These are phyloP conservation scores for Macrotus californicus DNA, from an alignment of 2,113 vertebrate genomes.

Conservation along the genomic window DNA sequence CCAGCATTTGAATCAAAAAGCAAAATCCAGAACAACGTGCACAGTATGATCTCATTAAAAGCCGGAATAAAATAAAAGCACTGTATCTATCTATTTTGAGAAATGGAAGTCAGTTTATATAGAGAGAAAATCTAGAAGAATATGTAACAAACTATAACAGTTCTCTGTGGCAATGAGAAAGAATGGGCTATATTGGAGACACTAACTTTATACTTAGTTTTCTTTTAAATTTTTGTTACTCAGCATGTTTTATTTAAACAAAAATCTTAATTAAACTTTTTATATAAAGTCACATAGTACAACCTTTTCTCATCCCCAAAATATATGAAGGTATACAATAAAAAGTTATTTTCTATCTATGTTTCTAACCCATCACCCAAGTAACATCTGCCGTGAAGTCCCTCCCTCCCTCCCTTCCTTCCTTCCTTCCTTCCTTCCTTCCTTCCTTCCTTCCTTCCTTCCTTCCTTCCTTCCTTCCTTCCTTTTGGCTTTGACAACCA, in stretches of 20 bases:
- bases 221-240: not conserved
- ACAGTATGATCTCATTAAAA: not conserved
- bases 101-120: not conserved
- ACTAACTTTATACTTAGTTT: not conserved
- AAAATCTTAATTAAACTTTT: not conserved
- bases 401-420: too few species aligned
- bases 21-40: not conserved
- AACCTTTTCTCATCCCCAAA: not conserved
- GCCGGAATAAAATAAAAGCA: not conserved
- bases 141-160: not conserved
- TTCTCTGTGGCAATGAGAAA: not conserved
- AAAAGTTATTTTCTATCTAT: not conserved
- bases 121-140: not conserved
- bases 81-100: not conserved
- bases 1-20: not conserved
- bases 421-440: too few species aligned
- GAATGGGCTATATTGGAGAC: not conserved
- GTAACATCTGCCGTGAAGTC: not conserved
- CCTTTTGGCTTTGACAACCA: not conserved
- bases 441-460: too few species aligned
- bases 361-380: not conserved
- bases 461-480: too few species aligned
- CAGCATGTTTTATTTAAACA: not conserved
- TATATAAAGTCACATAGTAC: not conserved
- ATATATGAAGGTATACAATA: not conserved